phyloP scores from a whole-genome alignment of 1,140 invertebrate genomes.

The Samia ricini region DNA sequence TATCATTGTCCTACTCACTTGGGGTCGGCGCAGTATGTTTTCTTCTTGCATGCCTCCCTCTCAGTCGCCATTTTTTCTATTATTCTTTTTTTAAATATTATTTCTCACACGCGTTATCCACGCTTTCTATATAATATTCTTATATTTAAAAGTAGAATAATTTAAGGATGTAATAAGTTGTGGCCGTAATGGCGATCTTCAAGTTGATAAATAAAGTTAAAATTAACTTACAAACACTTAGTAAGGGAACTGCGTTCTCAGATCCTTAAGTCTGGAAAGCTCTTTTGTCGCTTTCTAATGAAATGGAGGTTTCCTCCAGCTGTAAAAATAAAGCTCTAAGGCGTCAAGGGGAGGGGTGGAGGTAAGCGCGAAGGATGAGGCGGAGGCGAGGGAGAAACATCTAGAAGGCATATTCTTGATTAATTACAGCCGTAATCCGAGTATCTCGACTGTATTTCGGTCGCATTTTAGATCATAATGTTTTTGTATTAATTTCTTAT shows the following conservation, averaged over 20 bases:
- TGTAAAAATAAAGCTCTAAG: conserved; percentile 26
- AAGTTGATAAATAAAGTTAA: background rate
- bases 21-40: no score
- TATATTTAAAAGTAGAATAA: no score
- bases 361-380: background rate
- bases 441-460: background rate
- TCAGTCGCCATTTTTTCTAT: no score
- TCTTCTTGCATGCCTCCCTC: no score
- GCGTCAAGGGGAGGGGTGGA: background rate
- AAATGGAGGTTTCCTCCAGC: conserved; percentile 30
- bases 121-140: no score
- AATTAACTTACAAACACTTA: background rate
- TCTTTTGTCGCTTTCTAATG: conserved; percentile 36
- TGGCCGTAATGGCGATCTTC: background rate
- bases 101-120: no score
- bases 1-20: no score
- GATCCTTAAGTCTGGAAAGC: conserved; percentile 1
- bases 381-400: background rate
- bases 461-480: background rate
- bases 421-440: conserved; percentile 35
- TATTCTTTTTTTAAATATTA: no score
- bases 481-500: background rate
- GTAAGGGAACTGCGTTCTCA: background rate
- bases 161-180: background rate
- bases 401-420: conserved; percentile 30